phyloP scores from a whole-genome alignment of 2,888 invertebrate genomes.

The Amphipyra tragopoginis region DNA sequence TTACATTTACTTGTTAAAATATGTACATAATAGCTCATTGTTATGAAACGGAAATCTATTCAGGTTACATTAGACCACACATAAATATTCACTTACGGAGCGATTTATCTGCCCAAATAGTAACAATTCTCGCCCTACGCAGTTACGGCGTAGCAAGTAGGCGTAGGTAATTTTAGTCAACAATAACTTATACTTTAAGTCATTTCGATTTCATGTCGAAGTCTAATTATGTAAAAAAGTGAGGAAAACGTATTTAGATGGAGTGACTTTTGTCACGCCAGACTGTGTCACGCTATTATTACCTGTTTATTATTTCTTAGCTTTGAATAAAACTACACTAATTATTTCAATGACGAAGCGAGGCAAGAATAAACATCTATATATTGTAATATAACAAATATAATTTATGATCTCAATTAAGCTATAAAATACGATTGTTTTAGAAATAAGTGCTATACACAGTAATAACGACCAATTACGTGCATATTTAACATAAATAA shows the following conservation, averaged over 20 bases:
- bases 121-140: conserved; percentile 28
- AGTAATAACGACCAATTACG: conserved; percentile 8
- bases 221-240: conserved; percentile 49
- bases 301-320: conserved; percentile 19
- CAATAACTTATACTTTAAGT: conserved; percentile 36
- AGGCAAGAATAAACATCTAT: no score
- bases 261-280: conserved; percentile 72
- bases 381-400: neutral
- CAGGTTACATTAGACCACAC: conserved; percentile 18
- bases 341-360: conserved; percentile 7
- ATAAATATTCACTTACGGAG: conserved; percentile 43
- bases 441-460: neutral
- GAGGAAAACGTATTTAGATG: conserved; percentile 57
- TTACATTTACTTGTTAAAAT: neutral
- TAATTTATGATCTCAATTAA: conserved; percentile 2
- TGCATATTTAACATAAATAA: conserved; percentile 47
- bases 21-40: neutral
- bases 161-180: conserved; percentile 27
- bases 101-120: conserved; percentile 25
- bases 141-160: conserved; percentile 18
- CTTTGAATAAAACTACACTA: conserved; percentile 43
- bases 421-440: conserved; percentile 3
- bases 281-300: conserved; percentile 61
- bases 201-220: conserved; percentile 53
- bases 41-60: conserved; percentile 16